Evolutionary conservation across 2,888 invertebrate species (phyloP), one percentile per base, ranked within the genome.

Genomic region (Melanchra persicariae): DNA sequence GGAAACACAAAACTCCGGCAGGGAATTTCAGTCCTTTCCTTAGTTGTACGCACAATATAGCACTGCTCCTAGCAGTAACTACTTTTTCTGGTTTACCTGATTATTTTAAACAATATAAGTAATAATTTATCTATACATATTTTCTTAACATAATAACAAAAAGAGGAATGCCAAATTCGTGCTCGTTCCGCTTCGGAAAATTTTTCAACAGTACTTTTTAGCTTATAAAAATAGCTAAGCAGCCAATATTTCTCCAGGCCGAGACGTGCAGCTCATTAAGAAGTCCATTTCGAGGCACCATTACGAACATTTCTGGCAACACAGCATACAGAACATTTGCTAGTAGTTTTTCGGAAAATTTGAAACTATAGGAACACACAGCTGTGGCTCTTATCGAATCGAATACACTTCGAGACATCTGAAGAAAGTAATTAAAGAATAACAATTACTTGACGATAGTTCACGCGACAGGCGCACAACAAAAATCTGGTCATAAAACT

Each of bases 131-230:
- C n/a, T n/a, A n/a, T n/a, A n/a, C n/a, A n/a, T n/a, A n/a, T n/a
- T n/a, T n/a, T n/a, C n/a, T n/a, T n/a, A n/a, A n/a, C 17, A 49
- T 10, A 26, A 43, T 43, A 24, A 26, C n/a, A 26, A 45, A 19
- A 24, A 22, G 19, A 43, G 24, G 66, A 67, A 72, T 78, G 62
- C 24, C 58, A 34, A 72, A 72, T 45, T 51, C 54, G 34, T 67
- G 62, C 30, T 60, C 60, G 49, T 49, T 55, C 22, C 37, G 45
- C 19, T 54, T 49, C 49, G 12, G 43, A 30, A 19, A 19, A 55
- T 59, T 61, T 61, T 52, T 49, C 24, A 30, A 45, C 7, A 5
- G 49, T 40, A 26, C 26, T 51, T 45, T 34, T 26, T 64, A 37
- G 66, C 26, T 52, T 63, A 70, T 59, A 58, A 58, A 51, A 64